Conservation (phyloP, 1,140 invertebrate genomes). For the Brachionus plicatilis region DNA sequence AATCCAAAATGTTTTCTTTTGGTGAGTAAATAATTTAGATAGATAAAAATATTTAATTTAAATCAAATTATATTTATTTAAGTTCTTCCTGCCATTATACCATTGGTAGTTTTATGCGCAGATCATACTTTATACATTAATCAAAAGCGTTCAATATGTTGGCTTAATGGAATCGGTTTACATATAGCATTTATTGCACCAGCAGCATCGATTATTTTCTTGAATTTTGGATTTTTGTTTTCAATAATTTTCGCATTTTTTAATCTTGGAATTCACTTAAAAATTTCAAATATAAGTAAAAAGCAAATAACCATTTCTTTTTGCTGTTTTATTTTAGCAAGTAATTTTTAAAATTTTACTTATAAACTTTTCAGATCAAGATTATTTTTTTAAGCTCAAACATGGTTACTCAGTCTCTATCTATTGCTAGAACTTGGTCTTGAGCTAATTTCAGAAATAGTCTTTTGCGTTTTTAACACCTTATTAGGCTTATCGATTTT, state of each 20-base stretch:
- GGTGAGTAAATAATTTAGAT: not conserved
- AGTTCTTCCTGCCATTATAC: not conserved
- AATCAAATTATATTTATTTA: not conserved
- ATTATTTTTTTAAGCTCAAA: slow-evolving; percentile 1
- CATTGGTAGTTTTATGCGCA: not conserved
- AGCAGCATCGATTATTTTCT: not conserved
- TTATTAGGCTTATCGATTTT: slow-evolving; percentile 60
- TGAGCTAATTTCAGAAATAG: slow-evolving; percentile 54
- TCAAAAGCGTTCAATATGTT: not conserved
- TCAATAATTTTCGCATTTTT: not conserved
- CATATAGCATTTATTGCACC: not conserved
- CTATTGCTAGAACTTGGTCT: slow-evolving; percentile 53
- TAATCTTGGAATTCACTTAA: not conserved
- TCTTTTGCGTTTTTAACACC: slow-evolving; percentile 57
- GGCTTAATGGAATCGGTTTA: not conserved
- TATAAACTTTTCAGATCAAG: not conserved
- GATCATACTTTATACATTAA: not conserved
- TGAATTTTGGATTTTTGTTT: slow-evolving; percentile 19
- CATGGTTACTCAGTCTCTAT: slow-evolving; percentile 45
- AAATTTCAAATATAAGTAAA: not conserved
- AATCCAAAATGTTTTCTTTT: not conserved
- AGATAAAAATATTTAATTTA: not conserved
- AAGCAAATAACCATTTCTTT: not conserved
- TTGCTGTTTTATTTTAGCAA: not conserved
- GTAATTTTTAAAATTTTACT: not conserved